Percentiles rank a stretch among this genome's conserved stretches.
phyloP scores from a whole-genome alignment of 2,888 invertebrate species.

The Romanomermis culicivorax region DNA sequence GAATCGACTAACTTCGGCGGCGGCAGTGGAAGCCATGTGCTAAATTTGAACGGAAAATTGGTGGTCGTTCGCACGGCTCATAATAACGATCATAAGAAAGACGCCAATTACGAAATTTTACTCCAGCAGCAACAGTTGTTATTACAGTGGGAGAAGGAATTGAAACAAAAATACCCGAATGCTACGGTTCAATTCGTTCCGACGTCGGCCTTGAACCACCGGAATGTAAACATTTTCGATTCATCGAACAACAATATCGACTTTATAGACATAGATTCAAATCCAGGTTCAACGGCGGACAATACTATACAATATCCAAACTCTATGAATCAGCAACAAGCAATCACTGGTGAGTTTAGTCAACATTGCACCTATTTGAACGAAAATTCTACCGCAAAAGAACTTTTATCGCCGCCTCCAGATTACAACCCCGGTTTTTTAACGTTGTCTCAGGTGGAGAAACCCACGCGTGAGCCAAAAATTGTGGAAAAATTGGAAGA shows the following conservation, averaged over 20 bases:
- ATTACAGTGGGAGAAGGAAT: slow-evolving; percentile 60
- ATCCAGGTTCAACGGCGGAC: neutral
- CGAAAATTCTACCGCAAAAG: neutral
- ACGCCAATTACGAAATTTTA: slow-evolving; percentile 66
- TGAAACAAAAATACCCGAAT: slow-evolving; percentile 45
- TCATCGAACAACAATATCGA: too few species aligned
- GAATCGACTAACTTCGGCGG: too few species aligned
- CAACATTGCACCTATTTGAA: too few species aligned
- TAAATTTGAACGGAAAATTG: too few species aligned
- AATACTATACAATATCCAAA: neutral
- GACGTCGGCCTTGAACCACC: too few species aligned
- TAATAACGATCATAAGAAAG: too few species aligned
- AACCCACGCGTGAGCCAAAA: neutral
- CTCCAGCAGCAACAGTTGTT: slow-evolving; percentile 81
- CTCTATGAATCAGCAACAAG: neutral
- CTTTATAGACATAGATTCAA: neutral
- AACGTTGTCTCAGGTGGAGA: neutral
- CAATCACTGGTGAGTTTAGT: too few species aligned
- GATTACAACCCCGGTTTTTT: neutral
- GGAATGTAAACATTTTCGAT: too few species aligned
- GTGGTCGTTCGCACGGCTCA: too few species aligned
- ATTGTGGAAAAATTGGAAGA: slow-evolving; percentile 49
- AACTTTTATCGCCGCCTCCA: neutral
- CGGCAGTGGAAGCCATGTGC: too few species aligned
- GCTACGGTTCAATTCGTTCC: slow-evolving; percentile 7